phyloP scores from a whole-genome alignment of 23 tunicate species.

The Aplidium turbinatum region DNA sequence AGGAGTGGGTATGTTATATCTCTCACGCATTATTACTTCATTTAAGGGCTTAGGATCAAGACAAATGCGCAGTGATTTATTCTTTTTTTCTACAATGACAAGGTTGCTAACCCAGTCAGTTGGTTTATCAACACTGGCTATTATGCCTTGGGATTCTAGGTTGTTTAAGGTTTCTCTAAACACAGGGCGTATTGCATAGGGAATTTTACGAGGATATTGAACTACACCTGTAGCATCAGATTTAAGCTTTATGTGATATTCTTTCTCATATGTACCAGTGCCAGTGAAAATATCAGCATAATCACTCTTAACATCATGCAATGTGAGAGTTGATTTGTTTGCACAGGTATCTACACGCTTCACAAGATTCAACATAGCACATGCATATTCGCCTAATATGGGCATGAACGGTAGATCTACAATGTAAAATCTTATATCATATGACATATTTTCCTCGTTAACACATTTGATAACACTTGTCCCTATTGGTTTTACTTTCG shows the following conservation, averaged over 20 bases:
- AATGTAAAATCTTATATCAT: no score
- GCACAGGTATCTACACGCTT: no score
- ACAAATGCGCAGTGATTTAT: neutral
- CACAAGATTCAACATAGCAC: no score
- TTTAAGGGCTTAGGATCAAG: slow-evolving; percentile 30
- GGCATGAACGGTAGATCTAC: no score
- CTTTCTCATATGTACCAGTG: slow-evolving; percentile 1
- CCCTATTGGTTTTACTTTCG: no score
- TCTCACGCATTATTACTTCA: slow-evolving; percentile 15
- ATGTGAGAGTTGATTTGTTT: no score
- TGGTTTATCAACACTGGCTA: slow-evolving; percentile 18
- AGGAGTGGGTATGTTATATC: slow-evolving; percentile 23
- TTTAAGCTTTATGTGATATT: neutral
- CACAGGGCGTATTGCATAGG: slow-evolving; percentile 10
- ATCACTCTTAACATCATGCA: no score
- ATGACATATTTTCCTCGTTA: no score
- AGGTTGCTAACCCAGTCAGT: slow-evolving; percentile 22
- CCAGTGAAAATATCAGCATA: slow-evolving; percentile 7
- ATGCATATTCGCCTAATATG: no score
- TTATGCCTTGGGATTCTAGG: neutral
- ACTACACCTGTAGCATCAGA: neutral
- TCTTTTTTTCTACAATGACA: slow-evolving; percentile 3
- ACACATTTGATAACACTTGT: no score
- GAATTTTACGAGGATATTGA: slow-evolving; percentile 7
- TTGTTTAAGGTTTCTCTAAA: neutral